phyloP scores from a whole-genome alignment of 2,888 invertebrate genomes.

The Pristionchus arcanus region DNA sequence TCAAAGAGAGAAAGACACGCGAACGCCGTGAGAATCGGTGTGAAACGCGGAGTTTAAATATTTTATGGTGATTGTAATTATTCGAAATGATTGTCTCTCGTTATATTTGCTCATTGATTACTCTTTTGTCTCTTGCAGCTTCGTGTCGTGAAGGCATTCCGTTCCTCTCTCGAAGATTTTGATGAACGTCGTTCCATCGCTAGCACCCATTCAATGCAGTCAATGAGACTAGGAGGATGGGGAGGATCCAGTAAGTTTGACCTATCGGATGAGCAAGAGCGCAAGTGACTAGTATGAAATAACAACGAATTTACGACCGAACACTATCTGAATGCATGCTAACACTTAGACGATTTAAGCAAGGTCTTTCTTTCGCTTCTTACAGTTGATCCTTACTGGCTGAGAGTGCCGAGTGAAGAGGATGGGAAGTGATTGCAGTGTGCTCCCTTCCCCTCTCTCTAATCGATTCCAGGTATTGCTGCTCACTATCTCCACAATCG shows the following conservation, averaged over 20 bases:
- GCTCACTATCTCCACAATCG: conserved; percentile 39
- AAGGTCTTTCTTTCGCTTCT: conserved; percentile 13
- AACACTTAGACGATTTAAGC: not conserved
- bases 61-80: not conserved
- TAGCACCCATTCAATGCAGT: conserved; percentile 91
- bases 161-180: conserved; percentile 98
- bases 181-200: conserved; percentile 98
- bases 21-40: not conserved
- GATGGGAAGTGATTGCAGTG: conserved; percentile 43
- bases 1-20: conserved; percentile 38
- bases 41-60: conserved; percentile 17
- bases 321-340: conserved; percentile 48
- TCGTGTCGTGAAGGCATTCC: conserved; percentile 99
- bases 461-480: conserved; percentile 20
- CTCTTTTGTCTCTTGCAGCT: conserved; percentile 85
- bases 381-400: conserved; percentile 1
- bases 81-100: not conserved
- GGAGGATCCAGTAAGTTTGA: conserved; percentile 54
- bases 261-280: not conserved
- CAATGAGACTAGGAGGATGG: conserved; percentile 74
- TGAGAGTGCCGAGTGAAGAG: conserved; percentile 2
- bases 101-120: not conserved
- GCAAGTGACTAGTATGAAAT: not conserved
- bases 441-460: conserved; percentile 47
- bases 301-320: not conserved